A percentile compares a stretch with the other conserved stretches of the same genome.
These are phyloP conservation scores for Carettochelys insculpta DNA, from an alignment of 2,113 vertebrate genomes.

Conservation along the genomic window DNA sequence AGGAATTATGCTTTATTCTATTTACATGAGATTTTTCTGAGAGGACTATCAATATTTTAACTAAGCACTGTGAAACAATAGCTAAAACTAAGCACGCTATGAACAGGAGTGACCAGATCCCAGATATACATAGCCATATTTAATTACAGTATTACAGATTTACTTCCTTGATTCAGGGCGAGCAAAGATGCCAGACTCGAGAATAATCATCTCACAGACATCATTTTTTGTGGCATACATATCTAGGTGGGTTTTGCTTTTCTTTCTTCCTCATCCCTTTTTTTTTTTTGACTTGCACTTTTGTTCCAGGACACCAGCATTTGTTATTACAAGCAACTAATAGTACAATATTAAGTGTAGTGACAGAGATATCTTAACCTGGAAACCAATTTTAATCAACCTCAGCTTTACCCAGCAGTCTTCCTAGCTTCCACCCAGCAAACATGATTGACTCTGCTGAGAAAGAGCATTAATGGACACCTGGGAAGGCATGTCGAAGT, in stretches of 20 bases:
- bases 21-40: conserved; percentile 33
- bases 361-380: not conserved
- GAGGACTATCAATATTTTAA: not conserved
- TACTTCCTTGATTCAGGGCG: not conserved
- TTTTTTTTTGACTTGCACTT: not conserved
- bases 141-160: not conserved
- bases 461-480: conserved; percentile 17
- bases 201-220: not conserved
- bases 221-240: not conserved
- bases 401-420: not conserved
- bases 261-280: not conserved
- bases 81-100: not conserved
- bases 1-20: not conserved
- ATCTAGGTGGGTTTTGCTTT: not conserved
- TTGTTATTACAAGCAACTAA: not conserved
- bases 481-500: not conserved
- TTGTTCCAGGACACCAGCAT: not conserved
- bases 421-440: not conserved
- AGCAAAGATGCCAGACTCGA: not conserved
- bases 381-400: not conserved
- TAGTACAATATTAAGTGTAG: not conserved
- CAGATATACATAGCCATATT: not conserved
- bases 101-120: not conserved
- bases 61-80: not conserved
- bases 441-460: not conserved